Evolutionary conservation across 2,113 vertebrate species (phyloP).

Genomic region (Callorhinus ursinus): DNA sequence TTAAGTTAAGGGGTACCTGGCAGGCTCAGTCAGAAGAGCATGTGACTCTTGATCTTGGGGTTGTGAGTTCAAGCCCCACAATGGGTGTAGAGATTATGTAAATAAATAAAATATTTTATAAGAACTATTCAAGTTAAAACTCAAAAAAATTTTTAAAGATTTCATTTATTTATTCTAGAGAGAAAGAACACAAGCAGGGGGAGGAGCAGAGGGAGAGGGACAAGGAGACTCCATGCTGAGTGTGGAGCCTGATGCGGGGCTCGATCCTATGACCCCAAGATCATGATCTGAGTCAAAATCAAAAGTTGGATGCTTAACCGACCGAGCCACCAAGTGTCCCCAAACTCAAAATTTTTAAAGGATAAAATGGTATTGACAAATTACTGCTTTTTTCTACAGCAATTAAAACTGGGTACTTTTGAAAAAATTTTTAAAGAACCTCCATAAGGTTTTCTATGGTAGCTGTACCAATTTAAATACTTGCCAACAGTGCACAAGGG

Average conservation of each 20-base stretch:
- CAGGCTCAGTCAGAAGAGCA: background rate
- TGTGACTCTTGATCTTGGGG: background rate
- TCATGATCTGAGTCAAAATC: background rate
- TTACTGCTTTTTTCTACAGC: background rate
- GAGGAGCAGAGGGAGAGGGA: background rate
- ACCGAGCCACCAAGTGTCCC: background rate
- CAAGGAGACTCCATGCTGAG: background rate
- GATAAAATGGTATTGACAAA: background rate
- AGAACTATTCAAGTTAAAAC: background rate
- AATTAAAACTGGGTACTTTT: background rate
- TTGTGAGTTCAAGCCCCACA: background rate
- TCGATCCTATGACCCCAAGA: background rate
- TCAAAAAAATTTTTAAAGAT: background rate
- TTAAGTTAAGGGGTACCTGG: background rate
- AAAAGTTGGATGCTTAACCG: background rate
- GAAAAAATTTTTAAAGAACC: background rate
- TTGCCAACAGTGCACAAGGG: background rate
- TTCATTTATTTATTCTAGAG: background rate
- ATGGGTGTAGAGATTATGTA: background rate
- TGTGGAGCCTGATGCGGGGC: background rate
- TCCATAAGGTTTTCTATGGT: background rate
- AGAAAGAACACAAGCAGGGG: background rate
- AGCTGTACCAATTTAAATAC: background rate
- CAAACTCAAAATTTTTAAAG: background rate
- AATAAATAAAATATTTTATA: background rate